Evolutionary conservation across 2,113 vertebrate genomes (phyloP).

Genomic region (Phrynosoma blainvillii): DNA sequence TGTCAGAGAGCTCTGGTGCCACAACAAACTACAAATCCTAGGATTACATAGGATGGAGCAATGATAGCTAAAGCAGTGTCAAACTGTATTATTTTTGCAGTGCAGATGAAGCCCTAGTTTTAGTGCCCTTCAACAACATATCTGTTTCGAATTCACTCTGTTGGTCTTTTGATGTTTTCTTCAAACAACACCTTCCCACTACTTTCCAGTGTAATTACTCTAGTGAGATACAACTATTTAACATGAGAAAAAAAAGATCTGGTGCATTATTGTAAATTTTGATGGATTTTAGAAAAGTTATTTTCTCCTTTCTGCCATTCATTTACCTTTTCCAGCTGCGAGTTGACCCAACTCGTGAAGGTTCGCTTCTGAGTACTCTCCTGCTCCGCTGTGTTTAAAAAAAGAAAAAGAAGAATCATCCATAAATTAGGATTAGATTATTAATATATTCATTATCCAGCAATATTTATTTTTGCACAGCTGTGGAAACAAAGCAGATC

Average conservation of each 20-base stretch:
- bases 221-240: neutral
- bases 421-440: neutral
- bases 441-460: neutral
- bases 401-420: neutral
- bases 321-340: conserved; percentile 91
- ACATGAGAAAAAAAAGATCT: neutral
- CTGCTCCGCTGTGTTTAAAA: conserved; percentile 83
- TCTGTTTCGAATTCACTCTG: neutral
- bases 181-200: neutral
- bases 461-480: neutral
- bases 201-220: neutral
- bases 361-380: conserved; percentile 95
- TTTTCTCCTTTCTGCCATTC: neutral
- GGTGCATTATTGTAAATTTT: neutral
- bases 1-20: too few relatives aligned
- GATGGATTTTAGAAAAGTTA: neutral
- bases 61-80: too few relatives aligned
- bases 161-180: neutral
- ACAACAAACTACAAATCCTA: too few relatives aligned
- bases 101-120: too few relatives aligned
- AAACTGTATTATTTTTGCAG: too few relatives aligned
- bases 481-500: neutral
- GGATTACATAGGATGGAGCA: too few relatives aligned
- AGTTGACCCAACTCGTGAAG: conserved; percentile 97
- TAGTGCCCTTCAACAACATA: neutral